phyloP scores from a whole-genome alignment of 2,113 vertebrate species.

The Ellobius talpinus region DNA sequence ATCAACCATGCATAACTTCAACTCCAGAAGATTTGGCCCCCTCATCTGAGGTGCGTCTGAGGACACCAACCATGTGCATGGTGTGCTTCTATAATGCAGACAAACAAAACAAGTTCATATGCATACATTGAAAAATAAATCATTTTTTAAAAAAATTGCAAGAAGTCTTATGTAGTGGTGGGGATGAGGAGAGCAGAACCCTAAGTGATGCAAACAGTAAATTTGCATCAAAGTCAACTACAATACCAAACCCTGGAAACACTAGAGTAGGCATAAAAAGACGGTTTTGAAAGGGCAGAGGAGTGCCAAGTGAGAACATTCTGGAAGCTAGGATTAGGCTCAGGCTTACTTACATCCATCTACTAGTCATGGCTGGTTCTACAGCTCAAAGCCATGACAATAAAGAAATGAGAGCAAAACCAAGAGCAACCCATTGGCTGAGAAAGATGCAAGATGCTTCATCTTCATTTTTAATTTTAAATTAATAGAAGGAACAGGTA shows the following conservation, averaged over 20 bases:
- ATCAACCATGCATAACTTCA: not conserved
- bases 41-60: not conserved
- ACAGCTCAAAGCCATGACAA: rapidly evolving
- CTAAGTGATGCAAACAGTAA: not conserved
- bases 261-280: not conserved
- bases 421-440: no score
- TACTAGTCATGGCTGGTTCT: not conserved
- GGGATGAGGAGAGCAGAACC: not conserved
- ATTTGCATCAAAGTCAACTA: not conserved
- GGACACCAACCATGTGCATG: not conserved
- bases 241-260: not conserved
- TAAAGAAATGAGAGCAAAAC: not conserved
- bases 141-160: not conserved
- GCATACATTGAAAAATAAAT: not conserved
- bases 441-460: not conserved
- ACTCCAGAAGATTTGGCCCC: not conserved
- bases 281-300: not conserved
- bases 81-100: not conserved
- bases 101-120: not conserved
- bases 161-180: not conserved
- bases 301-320: not conserved
- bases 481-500: not conserved
- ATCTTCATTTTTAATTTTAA: not conserved
- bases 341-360: not conserved
- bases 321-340: not conserved